Base-by-base conservation (phyloP, 2,888 invertebrate species). In the Stenodera caucasica region DNA sequence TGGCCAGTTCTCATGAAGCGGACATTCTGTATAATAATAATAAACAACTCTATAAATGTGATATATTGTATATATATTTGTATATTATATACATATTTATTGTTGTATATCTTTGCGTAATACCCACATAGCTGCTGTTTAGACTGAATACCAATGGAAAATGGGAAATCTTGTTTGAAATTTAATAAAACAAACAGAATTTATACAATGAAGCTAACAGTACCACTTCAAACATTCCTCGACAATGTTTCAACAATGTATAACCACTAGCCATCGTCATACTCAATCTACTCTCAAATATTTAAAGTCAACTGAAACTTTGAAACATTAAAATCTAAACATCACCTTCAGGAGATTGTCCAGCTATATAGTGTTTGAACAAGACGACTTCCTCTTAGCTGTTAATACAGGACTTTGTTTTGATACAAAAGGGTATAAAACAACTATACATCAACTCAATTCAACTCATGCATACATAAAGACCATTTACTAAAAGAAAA, bases 321-420 rank as follows among this genome's bases (percentile, higher is more conserved):
- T 21, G 45, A 45, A 45, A 23, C 21, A 11, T 23, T 45, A 23
- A 21, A 45, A 45, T 45, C 21, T 23, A 23, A 45, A 45, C 45
- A 45, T 7, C 45, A 45, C 23, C 45, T 45, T 1, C 45, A 45
- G 45, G 45, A 23, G 23, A 45, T 45, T 45, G 45, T 45, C 45
- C 45, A 45, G 23, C 12, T 0, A 26, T 26, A 26, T 23, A 21
- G 45, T 45, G 45, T 45, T 45, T 21, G 23, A 45, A 45, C 23
- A 23, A 12, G 12, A 23, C 23, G 7, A 23, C 23, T n/a, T 45
- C 45, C 45, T 45, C n/a, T 23, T 18, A n/a, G 21, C 45, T 23
- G 2, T 23, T 23, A 45, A 45, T 45, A 45, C 23, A 45, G 12
- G 9, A 40, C 15, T 18, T 18, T 40, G 9, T 7, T 21, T 33